phyloP scores from a whole-genome alignment of 2,888 invertebrate genomes.

The Caenorhabditis plicata region DNA sequence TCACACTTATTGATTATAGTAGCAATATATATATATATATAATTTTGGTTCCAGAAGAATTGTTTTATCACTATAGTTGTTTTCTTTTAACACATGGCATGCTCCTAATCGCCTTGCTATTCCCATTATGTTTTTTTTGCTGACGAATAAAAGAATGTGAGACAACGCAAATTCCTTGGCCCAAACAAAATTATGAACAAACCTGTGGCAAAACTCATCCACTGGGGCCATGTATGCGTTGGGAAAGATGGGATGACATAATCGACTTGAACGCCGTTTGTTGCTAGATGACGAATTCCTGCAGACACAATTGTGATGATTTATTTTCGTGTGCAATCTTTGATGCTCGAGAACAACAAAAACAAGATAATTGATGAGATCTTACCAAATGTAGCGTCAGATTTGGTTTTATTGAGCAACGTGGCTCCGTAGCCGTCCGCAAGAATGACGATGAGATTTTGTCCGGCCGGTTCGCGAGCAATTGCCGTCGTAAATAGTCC shows the following conservation, averaged over 20 bases:
- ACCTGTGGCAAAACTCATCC: constrained; percentile 64
- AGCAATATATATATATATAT: no score
- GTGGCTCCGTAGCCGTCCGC: constrained; percentile 62
- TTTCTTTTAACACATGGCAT: constrained; percentile 22
- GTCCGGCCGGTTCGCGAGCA: constrained; percentile 49
- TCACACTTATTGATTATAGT: no score
- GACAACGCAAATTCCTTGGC: constrained; percentile 22
- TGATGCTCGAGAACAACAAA: neutral
- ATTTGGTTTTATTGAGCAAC: constrained; percentile 56
- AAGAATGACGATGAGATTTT: constrained; percentile 61
- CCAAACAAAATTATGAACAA: constrained; percentile 1
- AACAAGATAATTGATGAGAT: neutral
- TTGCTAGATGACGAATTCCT: constrained; percentile 36
- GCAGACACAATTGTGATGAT: neutral
- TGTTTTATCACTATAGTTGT: constrained; percentile 16
- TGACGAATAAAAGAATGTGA: constrained; percentile 15
- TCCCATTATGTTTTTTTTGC: constrained; percentile 18
- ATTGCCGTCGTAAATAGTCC: constrained; percentile 3
- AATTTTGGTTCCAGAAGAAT: no score
- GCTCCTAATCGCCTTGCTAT: constrained; percentile 27
- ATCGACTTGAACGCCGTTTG: constrained; percentile 57
- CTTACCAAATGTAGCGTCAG: constrained; percentile 43
- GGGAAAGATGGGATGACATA: constrained; percentile 61
- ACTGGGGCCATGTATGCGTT: constrained; percentile 63
- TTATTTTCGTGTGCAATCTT: neutral